Evolutionary conservation across 1,140 invertebrate species (phyloP), one percentile per base, ranked within the genome.

Genomic region (Cydia strobilella): DNA sequence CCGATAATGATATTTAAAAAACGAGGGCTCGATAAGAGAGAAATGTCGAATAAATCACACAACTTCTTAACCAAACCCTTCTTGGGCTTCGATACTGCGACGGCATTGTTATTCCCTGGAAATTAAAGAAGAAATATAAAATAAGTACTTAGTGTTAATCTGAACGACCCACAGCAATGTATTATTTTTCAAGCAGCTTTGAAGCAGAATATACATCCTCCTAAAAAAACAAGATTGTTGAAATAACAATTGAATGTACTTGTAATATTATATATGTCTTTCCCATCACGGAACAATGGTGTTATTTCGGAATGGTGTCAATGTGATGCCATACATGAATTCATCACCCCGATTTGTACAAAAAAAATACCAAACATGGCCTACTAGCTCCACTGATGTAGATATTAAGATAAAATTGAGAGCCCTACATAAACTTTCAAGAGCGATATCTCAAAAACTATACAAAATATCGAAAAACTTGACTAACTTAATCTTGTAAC

Each of bases 1-100:
- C 95, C 95, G 48, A 95, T 87, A 65, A 95, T 93, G 2, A 96
- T 94, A 82, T 95, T 96, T 25, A 95, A 84, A 77, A 96, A 96
- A 0, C 93, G 89, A 27, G 86, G 85, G 71, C 86, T 89, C 4
- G 84, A 93, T 3, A 96, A 82, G 51, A 96, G 84, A 62, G 95
- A 94, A 65, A 96, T 90, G 80, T 95, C 95, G 54, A 94, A 93
- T 59, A 94, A 81, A 23, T 91, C 89, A 48, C 91, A 91, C 66
- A 94, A 78, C 84, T 93, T 94, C 74, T 77, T 84, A 13, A 90
- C 77, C 31, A 89, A 74, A 35, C 77, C 81, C 20, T 85, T 86
- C 35, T 84, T 82, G 74, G 80, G 80, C 73, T 51, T 65, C 27
- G 77, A 62, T 10, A 45, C 15, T 73, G 45, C 83, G 74, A 75